Conservation (phyloP, 2,797 vertebrate species). For the Oreonectes daqikongensis region DNA sequence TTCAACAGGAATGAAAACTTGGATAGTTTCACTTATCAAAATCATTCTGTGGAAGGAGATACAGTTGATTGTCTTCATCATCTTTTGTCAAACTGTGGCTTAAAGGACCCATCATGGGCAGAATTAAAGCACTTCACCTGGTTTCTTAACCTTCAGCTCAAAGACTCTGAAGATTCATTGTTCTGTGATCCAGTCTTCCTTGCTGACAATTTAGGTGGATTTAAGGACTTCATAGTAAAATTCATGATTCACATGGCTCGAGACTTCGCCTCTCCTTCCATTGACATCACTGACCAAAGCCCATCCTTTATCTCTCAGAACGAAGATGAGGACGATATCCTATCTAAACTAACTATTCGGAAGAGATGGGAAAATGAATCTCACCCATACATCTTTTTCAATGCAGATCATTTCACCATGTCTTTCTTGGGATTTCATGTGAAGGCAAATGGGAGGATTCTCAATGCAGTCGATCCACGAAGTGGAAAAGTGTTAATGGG, state of each 20-base stretch:
- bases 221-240: conserved; percentile 79
- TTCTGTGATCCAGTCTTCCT: conserved; percentile 77
- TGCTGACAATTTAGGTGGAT: conserved; percentile 69
- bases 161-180: conserved; percentile 77
- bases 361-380: conserved; percentile 78
- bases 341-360: conserved; percentile 64
- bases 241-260: conserved; percentile 83
- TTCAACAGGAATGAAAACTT: conserved; percentile 63
- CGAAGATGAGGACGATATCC: conserved; percentile 56
- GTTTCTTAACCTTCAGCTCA: conserved; percentile 80
- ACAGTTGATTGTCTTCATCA: conserved; percentile 70
- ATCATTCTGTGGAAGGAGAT: conserved; percentile 58
- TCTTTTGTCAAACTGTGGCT: conserved; percentile 72
- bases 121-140: conserved; percentile 80
- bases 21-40: conserved; percentile 71
- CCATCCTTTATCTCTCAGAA: conserved; percentile 38
- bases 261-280: conserved; percentile 80
- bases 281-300: conserved; percentile 75
- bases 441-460: conserved; percentile 21
- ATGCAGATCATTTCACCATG: conserved; percentile 77
- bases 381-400: conserved; percentile 83
- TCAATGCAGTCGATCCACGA: conserved; percentile 71
- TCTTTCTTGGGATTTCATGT: conserved; percentile 82
- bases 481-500: conserved; percentile 65
- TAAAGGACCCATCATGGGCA: conserved; percentile 78